phyloP scores from a whole-genome alignment of 2,888 invertebrate genomes.

The Ophion ventricosus region DNA sequence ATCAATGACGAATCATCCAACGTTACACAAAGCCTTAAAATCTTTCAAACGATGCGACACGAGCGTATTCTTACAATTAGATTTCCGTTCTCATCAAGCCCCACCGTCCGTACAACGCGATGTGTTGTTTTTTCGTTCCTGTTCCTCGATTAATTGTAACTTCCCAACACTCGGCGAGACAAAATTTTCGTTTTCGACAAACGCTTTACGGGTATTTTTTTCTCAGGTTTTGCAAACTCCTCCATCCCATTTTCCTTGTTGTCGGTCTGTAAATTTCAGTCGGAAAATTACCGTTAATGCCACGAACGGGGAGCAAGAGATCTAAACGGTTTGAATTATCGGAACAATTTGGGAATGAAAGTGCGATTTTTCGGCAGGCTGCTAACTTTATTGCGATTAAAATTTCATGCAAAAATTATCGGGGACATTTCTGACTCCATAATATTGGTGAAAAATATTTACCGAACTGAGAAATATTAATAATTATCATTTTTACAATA shows the following conservation, averaged over 20 bases:
- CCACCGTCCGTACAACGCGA: background rate
- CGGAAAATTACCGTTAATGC: too few relatives aligned
- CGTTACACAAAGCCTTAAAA: slow-evolving; percentile 29
- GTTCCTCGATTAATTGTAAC: slow-evolving; percentile 68
- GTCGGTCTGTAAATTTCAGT: slow-evolving; percentile 61
- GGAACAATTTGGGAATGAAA: too few relatives aligned
- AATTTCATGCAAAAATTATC: too few relatives aligned
- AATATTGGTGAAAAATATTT: too few relatives aligned
- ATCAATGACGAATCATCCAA: slow-evolving; percentile 47
- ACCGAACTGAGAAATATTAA: too few relatives aligned
- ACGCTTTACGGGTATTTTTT: slow-evolving; percentile 65
- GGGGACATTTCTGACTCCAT: too few relatives aligned
- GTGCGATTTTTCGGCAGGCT: too few relatives aligned
- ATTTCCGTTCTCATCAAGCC: slow-evolving; percentile 18
- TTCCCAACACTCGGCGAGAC: slow-evolving; percentile 71
- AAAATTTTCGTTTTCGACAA: slow-evolving; percentile 67
- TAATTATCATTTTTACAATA: too few relatives aligned
- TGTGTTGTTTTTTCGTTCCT: too few relatives aligned
- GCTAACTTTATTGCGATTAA: too few relatives aligned
- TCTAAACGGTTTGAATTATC: too few relatives aligned
- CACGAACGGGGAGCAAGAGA: too few relatives aligned
- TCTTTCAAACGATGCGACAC: slow-evolving; percentile 42
- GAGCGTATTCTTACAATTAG: slow-evolving; percentile 9
- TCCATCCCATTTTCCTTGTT: slow-evolving; percentile 75
- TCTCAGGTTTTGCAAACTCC: slow-evolving; percentile 65